Evolutionary conservation across 2,113 vertebrate genomes (phyloP), one percentile per base, ranked within the genome.

Genomic region (Psammodynastes pulverulentus): DNA sequence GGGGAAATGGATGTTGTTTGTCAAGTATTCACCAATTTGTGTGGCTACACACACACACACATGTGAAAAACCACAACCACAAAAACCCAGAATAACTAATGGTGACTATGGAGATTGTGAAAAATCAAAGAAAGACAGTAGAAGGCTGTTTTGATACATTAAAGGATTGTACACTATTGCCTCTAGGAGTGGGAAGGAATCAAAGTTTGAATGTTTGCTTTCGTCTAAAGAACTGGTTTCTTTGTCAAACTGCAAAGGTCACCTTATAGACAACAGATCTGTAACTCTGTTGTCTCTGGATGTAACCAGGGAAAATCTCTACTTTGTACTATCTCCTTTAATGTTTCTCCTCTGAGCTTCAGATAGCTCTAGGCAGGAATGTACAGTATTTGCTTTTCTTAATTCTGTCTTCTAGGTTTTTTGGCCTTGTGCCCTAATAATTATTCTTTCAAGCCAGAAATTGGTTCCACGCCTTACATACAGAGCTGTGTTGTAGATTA

Each of bases 51-150:
- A 0, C 9, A 4, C 23, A 56, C 23, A 56, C 21, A 0, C 8
- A 58, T 10, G 24, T 58, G 54, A 23, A 58, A 8, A 0, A n/a
- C 51, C 24, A 54, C 29, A 34, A 89, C n/a, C n/a, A n/a, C n/a
- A n/a, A n/a, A n/a, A n/a, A n/a, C 48, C 21, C 43, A 1, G 1
- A 58, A 43, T 4, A 0, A 0, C 0, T 0, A 15, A 49, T 21
- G 29, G 0, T 5, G 0, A 0, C 49, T 46, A 43, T 0, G 9
- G 92, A 93, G 48, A 23, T 0, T 49, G 53, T 54, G 87, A 52
- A 79, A 62, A 86, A 86, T 9, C 26, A 9, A 92, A 29, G 62
- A 53, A 51, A 5, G 4, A 17, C 0, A 84, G 48, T 53, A 86
- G 48, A 48, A 34, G 49, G 43, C 2, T 49, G 24, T 46, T 91